Base-by-base conservation (phyloP, 2,113 vertebrate species). In the Podarcis muralis region DNA sequence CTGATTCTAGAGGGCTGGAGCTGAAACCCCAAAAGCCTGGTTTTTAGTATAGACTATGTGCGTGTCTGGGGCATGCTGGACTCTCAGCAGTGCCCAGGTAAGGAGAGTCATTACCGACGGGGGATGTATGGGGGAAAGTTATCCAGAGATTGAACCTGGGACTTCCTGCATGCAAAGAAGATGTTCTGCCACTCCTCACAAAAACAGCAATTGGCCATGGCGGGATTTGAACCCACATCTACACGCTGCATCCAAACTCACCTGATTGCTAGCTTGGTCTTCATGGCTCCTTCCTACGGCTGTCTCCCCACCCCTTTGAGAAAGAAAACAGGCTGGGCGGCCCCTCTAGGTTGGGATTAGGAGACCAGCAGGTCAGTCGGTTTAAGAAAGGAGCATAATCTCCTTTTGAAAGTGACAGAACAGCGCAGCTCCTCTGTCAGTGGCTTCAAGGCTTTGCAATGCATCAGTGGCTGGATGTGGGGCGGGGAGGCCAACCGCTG, bases 401-500 rank as follows among this genome's bases (percentile, higher is more conserved):
- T 12, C 69, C 69, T 87, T 74, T 23, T 23, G 32, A 15, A 48
- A 77, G 53, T 62, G 72, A 27, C 77, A 57, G 66, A 18, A 71
- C 3, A 37, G 35, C 79, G 35, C 3, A 68, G 25, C 78, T 72
- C 22, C 77, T 80, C 65, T 78, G 18, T 30, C 30, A 25, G 32
- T 89, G 87, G 87, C 83, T 81, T 88, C 85, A 88, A 25, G 59
- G 53, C 69, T 74, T 68, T 48, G 79, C 35, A 82, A 84, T 1
- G 30, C 22, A 23, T 3, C 48, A 53, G 11, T 12, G 2, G 12
- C 27, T 35, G 80, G 82, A n/a, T 32, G 8, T 3, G 18, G 82
- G 76, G 66, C 12, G 62, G 65, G 81, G 81, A 87, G 87, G 69
- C 65, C 88, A 87, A 82, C 88, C 75, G 57, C 72, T 93, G 88